Percentiles rank a stretch among this genome's conserved stretches.
phyloP scores from a whole-genome alignment of 2,888 invertebrate genomes.

The Ichneumoninae sp. region DNA sequence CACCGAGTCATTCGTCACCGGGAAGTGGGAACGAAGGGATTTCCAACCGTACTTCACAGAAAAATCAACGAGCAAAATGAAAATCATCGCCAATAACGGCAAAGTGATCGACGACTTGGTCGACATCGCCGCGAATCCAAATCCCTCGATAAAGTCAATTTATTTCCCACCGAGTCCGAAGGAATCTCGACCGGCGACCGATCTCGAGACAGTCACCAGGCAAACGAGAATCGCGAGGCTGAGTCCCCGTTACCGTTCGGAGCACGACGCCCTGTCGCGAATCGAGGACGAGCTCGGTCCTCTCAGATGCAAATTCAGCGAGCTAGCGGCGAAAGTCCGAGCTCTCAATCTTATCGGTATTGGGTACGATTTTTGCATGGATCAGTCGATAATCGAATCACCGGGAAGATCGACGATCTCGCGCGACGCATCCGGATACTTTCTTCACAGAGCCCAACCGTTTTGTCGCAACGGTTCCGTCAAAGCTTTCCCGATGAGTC shows the following conservation, averaged over 20 bases:
- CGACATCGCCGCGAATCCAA: conserved; percentile 71
- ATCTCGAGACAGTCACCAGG: neutral
- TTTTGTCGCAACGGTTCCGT: conserved; percentile 55
- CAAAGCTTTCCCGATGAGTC: neutral
- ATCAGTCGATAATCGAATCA: conserved; percentile 33
- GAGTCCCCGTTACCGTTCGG: conserved; percentile 59
- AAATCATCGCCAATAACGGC: neutral
- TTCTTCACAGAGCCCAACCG: conserved; percentile 57
- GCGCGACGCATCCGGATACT: conserved; percentile 56
- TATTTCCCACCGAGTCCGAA: conserved; percentile 70
- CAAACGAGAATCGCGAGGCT: conserved; percentile 15
- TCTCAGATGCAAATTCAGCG: conserved; percentile 71
- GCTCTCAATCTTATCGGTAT: conserved; percentile 67
- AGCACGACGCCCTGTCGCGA: conserved; percentile 68
- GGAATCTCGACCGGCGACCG: conserved; percentile 16
- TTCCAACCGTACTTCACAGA: conserved; percentile 8
- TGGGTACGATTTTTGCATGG: conserved; percentile 21
- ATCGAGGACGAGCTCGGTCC: conserved; percentile 74
- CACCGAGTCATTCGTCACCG: neutral
- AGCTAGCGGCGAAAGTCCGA: conserved; percentile 70
- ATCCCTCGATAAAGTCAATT: conserved; percentile 72
- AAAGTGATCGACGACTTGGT: conserved; percentile 66
- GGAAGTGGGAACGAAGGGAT: neutral
- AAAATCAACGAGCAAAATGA: conserved; percentile 14
- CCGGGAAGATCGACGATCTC: conserved; percentile 44